These are phyloP conservation scores for Vireo altiloquus DNA, from an alignment of 2,113 vertebrate genomes.

Conservation along the genomic window DNA sequence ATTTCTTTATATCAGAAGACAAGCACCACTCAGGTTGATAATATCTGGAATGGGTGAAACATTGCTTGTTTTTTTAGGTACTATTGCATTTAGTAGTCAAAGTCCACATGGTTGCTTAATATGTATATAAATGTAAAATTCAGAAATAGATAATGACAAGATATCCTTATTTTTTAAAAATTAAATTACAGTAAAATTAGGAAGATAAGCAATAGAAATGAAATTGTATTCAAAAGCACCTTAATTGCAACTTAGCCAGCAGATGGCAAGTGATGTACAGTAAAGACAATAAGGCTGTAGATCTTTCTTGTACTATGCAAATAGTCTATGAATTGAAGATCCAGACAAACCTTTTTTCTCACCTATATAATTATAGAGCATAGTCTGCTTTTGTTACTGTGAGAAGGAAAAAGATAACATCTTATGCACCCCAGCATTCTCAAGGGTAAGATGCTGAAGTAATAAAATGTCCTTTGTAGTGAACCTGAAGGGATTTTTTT, in stretches of 20 bases:
- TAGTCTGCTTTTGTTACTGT: neutral
- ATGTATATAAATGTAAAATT: neutral
- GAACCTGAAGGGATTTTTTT: neutral
- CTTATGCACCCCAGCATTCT: neutral
- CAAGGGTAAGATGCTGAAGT: neutral
- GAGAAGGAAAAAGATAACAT: neutral
- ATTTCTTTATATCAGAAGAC: neutral
- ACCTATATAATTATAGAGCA: neutral
- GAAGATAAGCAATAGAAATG: neutral
- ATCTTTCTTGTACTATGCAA: neutral
- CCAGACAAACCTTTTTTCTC: neutral
- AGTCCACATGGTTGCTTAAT: neutral
- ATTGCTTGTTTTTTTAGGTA: neutral
- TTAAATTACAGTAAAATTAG: neutral
- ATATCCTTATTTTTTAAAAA: neutral
- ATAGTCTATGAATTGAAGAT: neutral
- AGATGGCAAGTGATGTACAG: slow-evolving; percentile 22
- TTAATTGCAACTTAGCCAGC: neutral
- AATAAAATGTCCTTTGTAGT: neutral
- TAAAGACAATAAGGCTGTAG: neutral
- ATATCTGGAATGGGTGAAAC: neutral
- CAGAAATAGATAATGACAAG: neutral
- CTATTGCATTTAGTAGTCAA: neutral
- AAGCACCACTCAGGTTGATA: neutral
- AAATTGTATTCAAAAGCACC: neutral